phyloP scores from a whole-genome alignment of 2,797 vertebrate genomes.

The Aldrovandia affinis region DNA sequence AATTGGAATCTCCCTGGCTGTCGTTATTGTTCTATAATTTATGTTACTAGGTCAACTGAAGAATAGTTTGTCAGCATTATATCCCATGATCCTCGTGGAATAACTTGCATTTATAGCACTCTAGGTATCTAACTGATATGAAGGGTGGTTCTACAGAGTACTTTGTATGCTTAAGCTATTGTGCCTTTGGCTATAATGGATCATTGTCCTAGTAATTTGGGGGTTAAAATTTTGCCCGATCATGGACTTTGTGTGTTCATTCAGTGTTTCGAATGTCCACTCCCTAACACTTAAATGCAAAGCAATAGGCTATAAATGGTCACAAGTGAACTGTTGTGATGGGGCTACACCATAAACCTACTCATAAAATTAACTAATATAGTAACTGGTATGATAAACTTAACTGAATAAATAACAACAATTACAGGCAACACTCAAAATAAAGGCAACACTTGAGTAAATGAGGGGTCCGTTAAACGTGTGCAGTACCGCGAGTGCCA shows the following conservation, averaged over 20 bases:
- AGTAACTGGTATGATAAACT: not conserved
- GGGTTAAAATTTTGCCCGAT: not conserved
- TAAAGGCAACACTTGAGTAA: no score
- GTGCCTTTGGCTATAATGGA: not conserved
- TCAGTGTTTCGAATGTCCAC: not conserved
- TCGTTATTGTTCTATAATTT: conserved; percentile 17
- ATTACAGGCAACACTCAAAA: no score
- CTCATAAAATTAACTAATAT: not conserved
- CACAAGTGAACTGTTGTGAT: no score
- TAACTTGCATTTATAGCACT: not conserved
- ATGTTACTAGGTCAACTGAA: conserved; percentile 29
- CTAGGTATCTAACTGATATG: not conserved
- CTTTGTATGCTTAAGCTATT: not conserved
- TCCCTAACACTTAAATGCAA: not conserved
- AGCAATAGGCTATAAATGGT: not conserved
- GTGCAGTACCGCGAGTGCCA: no score
- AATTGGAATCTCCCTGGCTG: conserved; percentile 6
- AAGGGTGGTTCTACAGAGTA: no score
- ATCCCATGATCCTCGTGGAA: not conserved
- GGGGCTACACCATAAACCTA: not conserved
- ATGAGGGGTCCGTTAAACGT: no score
- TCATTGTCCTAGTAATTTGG: not conserved
- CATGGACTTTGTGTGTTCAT: not conserved
- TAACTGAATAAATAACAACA: not conserved
- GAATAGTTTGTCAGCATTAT: not conserved